Evolutionary conservation across 2,888 invertebrate genomes (phyloP), one percentile per base, ranked within the genome.

Genomic region (Ophion ellenae): DNA sequence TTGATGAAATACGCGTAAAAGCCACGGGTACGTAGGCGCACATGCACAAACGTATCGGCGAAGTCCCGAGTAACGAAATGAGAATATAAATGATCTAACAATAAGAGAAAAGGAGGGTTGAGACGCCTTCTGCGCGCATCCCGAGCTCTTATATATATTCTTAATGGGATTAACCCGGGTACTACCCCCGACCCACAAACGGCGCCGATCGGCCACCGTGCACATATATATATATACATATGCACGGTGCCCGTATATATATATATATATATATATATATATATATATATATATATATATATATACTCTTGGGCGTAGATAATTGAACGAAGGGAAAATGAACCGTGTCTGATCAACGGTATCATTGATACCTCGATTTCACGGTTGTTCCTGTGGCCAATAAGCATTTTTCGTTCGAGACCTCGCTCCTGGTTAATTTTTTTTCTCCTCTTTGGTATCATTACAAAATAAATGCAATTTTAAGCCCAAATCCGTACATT

Each of bases 241-340:
- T 47, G n/a, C n/a, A n/a, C n/a, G n/a, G n/a, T n/a, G n/a, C n/a
- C n/a, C n/a, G 53, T 2, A 32, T 2, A 32, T 32, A 32, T 32
- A 32, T 32, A 2, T 32, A 2, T 32, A 2, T 32, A 32, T 32
- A 2, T 32, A 32, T 32, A 32, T 32, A 32, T 32, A 2, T 32
- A 2, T 32, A 32, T 32, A 32, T 32, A 32, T 32, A 32, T 32
- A 32, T 32, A 32, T 32, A 32, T 64, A 53, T 70, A 53, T 9
- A 53, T 53, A 70, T 47, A 9, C 59, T 59, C 73, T 24, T 53
- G 7, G n/a, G 90, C 73, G 86, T 80, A 87, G 89, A 90, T 92
- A 92, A 92, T 92, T 92, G 91, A 92, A 92, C 82, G 76, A 91
- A 88, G 89, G 87, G 90, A 91, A 90, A 91, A 91, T 90, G 87